These are phyloP conservation scores for Aplysia californica DNA, from an alignment of 1,140 invertebrate genomes.

Conservation along the genomic window DNA sequence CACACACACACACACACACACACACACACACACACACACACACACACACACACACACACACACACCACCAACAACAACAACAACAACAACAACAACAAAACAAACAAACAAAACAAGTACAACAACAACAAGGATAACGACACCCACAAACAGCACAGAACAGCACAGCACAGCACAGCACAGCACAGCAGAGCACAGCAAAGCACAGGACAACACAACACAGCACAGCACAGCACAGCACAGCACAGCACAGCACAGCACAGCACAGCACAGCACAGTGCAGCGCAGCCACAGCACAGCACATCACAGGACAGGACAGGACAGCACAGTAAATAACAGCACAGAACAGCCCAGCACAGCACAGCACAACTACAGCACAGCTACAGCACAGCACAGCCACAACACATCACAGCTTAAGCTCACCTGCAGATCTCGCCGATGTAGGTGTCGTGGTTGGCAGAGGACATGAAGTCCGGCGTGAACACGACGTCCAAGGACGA, in stretches of 20 bases:
- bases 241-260: slow-evolving; percentile 44
- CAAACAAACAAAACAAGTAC: no score
- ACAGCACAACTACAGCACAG: no score
- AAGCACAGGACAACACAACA: slow-evolving; percentile 29
- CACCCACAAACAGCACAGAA: background rate
- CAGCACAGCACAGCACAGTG: slow-evolving; percentile 44
- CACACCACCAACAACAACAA: no score
- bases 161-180: slow-evolving; percentile 20
- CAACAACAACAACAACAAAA: no score
- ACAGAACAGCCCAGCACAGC: no score
- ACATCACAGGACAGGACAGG: no score
- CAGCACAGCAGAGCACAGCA: slow-evolving; percentile 30
- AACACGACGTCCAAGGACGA: slow-evolving; percentile 27
- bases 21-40: no score
- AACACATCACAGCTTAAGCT: background rate
- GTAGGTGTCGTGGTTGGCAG: slow-evolving; percentile 12
- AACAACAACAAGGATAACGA: no score
- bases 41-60: no score
- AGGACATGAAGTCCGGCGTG: slow-evolving; percentile 33
- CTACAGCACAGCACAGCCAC: no score
- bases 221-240: slow-evolving; percentile 40
- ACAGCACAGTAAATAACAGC: no score
- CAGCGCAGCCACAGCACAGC: slow-evolving; percentile 35
- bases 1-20: no score
- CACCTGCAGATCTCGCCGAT: slow-evolving; percentile 33